Evolutionary conservation across 2,888 invertebrate genomes (phyloP), one percentile per base, ranked within the genome.

Genomic region (Plebejus anna): DNA sequence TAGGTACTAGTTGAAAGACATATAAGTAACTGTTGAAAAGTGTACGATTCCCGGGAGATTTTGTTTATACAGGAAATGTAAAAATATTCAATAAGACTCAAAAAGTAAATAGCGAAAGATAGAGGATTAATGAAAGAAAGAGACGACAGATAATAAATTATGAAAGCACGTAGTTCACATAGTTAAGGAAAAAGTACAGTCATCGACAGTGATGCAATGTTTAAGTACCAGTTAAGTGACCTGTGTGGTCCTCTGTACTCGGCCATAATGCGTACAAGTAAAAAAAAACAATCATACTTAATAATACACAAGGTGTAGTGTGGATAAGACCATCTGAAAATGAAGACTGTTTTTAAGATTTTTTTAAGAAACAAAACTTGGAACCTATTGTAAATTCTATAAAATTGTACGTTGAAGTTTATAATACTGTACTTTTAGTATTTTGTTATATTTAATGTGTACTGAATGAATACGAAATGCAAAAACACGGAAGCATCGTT

Each of bases 231-330:
- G 72, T 72, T 76, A 42, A 72, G 75, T 80, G 79, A 80, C 76
- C 55, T 73, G 80, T 80, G 80, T 80, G 80, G 80, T 79, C 80
- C 78, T 59, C 76, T 80, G 79, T 78, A 77, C 81, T 83, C 82
- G 83, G 81, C 82, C 83, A 83, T 86, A 87, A 86, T 85, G 88
- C 85, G 84, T 84, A 83, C 84, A 81, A 81, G 82, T 78, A 80
- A 78, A 86, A 86, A 87, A 88, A 88, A 90, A 88, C 87, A 89
- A 79, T 80, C 78, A 76, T 76, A 76, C 79, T 76, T 78, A 80
- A 75, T 79, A 76, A 73, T 78, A 75, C 73, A 28, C 80, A 79
- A 78, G 77, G 80, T 77, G 80, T 81, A 79, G 36, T 81, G 71
- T 86, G 87, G 88, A 87, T 80, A 82, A 72, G 76, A 76, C 71